phyloP scores from a whole-genome alignment of 2,797 vertebrate genomes.

The Liasis olivaceus region DNA sequence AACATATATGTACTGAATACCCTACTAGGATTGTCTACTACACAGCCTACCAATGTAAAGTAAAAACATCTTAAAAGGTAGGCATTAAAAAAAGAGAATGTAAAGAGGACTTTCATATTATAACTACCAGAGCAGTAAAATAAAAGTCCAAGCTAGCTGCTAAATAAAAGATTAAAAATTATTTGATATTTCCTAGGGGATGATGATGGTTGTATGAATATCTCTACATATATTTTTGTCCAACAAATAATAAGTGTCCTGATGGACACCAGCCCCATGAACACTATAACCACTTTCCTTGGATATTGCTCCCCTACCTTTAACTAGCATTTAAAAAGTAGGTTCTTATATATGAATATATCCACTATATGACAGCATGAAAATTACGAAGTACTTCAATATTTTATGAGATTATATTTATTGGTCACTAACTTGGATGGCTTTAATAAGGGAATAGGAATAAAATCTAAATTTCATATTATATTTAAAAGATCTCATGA shows the following conservation, averaged over 20 bases:
- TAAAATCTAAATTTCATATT: neutral
- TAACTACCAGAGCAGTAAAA: conserved; percentile 49
- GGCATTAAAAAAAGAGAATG: conserved; percentile 47
- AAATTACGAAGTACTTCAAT: neutral
- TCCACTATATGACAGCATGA: neutral
- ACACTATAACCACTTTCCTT: neutral
- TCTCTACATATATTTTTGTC: neutral
- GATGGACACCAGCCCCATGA: neutral
- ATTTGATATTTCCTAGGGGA: conserved; percentile 38
- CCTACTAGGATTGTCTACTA: conserved; percentile 61
- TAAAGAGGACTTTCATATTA: conserved; percentile 45
- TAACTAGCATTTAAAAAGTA: neutral
- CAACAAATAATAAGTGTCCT: neutral
- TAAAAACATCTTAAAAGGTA: conserved; percentile 57
- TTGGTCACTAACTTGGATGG: neutral
- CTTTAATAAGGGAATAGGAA: neutral
- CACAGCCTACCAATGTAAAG: conserved; percentile 57
- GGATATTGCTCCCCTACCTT: neutral
- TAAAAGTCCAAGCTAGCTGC: conserved; percentile 38
- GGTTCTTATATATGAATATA: neutral
- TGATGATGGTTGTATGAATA: neutral
- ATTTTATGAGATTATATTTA: neutral
- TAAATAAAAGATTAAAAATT: conserved; percentile 48
- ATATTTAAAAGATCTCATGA: neutral
- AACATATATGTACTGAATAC: conserved; percentile 74